Evolutionary conservation across 2,113 vertebrate species (phyloP).

Genomic region (Gobio gobio): DNA sequence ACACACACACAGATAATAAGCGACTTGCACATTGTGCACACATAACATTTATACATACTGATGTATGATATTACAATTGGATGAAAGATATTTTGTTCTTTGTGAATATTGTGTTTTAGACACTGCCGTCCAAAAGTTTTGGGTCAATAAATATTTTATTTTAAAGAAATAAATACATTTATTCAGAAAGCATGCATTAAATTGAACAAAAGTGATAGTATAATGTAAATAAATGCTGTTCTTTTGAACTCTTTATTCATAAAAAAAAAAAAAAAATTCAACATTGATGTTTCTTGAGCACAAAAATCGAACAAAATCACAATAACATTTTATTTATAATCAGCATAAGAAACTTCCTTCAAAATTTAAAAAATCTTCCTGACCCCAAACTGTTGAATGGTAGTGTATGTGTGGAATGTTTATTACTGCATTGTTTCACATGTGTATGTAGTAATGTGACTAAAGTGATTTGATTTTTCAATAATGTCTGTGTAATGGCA

Average conservation of each 20-base stretch:
- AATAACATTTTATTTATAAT: too few species aligned
- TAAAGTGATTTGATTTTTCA: neutral
- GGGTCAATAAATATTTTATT: neutral
- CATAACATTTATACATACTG: neutral
- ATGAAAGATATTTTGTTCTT: neutral
- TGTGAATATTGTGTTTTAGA: neutral
- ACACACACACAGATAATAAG: constrained; percentile 38
- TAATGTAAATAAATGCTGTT: neutral
- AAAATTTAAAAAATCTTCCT: neutral
- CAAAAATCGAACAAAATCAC: neutral
- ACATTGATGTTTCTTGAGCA: neutral
- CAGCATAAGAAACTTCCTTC: too few species aligned
- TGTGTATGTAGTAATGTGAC: neutral
- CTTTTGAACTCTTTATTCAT: neutral
- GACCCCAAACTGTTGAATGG: neutral
- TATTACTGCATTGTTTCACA: neutral
- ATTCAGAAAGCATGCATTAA: neutral
- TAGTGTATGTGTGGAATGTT: neutral
- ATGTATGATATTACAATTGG: neutral
- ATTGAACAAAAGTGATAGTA: neutral
- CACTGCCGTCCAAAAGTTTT: neutral
- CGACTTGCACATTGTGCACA: neutral
- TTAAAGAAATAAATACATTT: too few species aligned
- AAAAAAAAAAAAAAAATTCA: neutral
- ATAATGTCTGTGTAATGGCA: neutral